A percentile compares a stretch with the other conserved stretches of the same genome.
These are phyloP conservation scores for Sylvia borin DNA, from an alignment of 2,797 vertebrate species.

Conservation along the genomic window DNA sequence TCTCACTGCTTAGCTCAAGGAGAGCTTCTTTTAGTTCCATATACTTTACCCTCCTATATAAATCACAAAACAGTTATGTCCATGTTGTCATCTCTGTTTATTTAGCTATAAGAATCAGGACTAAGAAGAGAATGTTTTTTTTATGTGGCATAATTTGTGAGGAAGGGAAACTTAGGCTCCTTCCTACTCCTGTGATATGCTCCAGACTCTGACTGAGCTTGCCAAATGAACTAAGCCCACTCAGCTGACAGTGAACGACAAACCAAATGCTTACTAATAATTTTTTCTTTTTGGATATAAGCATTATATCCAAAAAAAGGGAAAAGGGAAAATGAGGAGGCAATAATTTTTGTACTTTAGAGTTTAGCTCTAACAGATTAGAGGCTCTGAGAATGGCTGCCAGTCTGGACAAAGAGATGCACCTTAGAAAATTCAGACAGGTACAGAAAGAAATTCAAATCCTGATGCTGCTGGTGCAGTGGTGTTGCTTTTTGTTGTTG, in stretches of 20 bases:
- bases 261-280: conserved; percentile 1
- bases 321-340: conserved; percentile 14
- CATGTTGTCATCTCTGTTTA: background rate
- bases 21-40: background rate
- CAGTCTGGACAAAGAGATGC: conserved; percentile 52
- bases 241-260: background rate
- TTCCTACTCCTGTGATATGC: background rate
- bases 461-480: conserved; percentile 60
- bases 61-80: background rate
- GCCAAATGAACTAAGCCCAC: background rate
- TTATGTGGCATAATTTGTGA: background rate
- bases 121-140: background rate
- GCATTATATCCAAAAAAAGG: no score
- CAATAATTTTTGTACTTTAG: background rate
- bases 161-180: background rate
- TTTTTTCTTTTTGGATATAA: background rate
- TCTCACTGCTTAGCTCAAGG: background rate
- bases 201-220: background rate
- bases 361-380: background rate
- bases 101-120: background rate
- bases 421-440: conserved; percentile 50
- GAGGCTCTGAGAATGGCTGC: conserved; percentile 64
- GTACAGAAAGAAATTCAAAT: conserved; percentile 33
- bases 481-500: conserved; percentile 48
- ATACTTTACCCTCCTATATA: background rate